Base-by-base conservation (phyloP, 2,888 invertebrate genomes). In the Parnassius apollo region DNA sequence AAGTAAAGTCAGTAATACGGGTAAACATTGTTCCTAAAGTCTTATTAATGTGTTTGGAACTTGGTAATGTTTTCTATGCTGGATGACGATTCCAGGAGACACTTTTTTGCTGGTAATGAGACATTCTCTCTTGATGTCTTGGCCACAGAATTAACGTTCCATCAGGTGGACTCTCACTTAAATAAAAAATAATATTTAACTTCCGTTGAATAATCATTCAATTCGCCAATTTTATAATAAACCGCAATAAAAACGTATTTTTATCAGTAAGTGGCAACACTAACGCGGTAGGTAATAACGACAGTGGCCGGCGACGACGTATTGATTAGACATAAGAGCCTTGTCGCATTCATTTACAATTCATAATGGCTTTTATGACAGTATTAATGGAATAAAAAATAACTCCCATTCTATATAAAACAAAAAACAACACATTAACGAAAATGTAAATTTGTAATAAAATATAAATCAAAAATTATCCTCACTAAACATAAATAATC, bases 351-450 rank as follows among this genome's bases (percentile, higher is more conserved):
- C 78, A 82, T 84, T 85, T 82, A 84, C 67, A 77, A 68, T 69
- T 68, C 72, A 70, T 84, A 81, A 86, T 82, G 80, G 71, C 73
- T 78, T 71, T 69, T 76, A 68, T 82, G 80, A 84, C 81, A 80
- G 80, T 71, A 83, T 83, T 84, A 84, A 85, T 83, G 82, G 77
- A 75, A 8, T 79, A 77, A 84, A 81, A 85, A 85, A 74, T 73
- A 80, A 65, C 71, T 65, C 65, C 62, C 75, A 71, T 68, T 71
- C 57, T 53, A 65, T 58, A 57, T 58, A 44, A 42, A 22, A 61
- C 51, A 12, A 49, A 44, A 42, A 22, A 61, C 51, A 12, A 49
- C 55, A 58, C 58, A 64, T 59, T 57, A 54, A 46, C 57, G 49
- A 49, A 62, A 59, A 57, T 62, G 60, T 66, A 58, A 65, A 70